phyloP scores from a whole-genome alignment of 2,113 vertebrate genomes.

The Corapipo altera region DNA sequence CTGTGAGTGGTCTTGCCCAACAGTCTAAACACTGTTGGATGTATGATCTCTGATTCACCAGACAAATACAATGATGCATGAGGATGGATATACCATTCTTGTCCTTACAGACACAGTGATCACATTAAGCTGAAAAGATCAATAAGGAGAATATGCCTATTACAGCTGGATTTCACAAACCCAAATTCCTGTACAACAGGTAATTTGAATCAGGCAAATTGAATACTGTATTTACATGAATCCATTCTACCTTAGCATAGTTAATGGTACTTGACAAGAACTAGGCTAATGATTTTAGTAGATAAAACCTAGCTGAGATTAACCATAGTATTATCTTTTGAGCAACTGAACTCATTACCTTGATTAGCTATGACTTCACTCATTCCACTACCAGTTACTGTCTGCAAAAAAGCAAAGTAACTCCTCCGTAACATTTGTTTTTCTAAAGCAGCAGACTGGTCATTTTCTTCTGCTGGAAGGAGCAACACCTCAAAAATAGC shows the following conservation, averaged over 20 bases:
- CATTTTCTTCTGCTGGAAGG: constrained; percentile 94
- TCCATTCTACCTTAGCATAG: neutral
- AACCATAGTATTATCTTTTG: neutral
- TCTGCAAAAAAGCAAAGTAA: constrained; percentile 96
- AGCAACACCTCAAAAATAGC: constrained; percentile 94
- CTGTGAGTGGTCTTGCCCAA: neutral
- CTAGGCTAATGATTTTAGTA: neutral
- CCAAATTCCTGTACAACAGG: neutral
- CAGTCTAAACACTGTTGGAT: neutral
- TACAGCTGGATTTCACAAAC: neutral
- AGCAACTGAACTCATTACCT: constrained; percentile 73
- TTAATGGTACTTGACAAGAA: neutral
- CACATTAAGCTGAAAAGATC: neutral
- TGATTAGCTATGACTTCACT: constrained; percentile 95
- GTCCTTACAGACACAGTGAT: neutral
- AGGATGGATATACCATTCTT: neutral
- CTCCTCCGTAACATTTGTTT: constrained; percentile 95
- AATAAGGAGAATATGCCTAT: neutral
- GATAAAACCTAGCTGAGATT: neutral
- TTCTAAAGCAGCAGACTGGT: constrained; percentile 94
- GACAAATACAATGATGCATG: neutral
- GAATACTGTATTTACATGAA: neutral
- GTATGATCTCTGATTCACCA: neutral
- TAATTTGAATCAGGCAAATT: neutral
- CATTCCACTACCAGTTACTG: constrained; percentile 91